Base-by-base conservation (phyloP, 2,888 invertebrate genomes). In the Heteromurus nitidus region DNA sequence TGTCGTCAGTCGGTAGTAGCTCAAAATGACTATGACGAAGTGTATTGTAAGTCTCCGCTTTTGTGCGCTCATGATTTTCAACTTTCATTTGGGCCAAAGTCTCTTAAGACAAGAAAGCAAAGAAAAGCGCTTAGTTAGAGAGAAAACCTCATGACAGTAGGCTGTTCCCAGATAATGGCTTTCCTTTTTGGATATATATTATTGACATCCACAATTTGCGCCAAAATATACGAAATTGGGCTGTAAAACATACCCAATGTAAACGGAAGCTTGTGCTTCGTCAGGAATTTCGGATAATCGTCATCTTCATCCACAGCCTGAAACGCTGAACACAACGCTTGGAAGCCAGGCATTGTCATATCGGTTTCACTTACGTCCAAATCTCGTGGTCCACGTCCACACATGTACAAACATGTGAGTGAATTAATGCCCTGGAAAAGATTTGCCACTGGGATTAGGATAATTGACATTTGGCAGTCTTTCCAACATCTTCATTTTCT, bases 301-400 rank as follows among this genome's bases (percentile, higher is more conserved):
- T 85, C 75, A 65, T 86, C 85, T 11, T 83, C 79, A 64, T 87
- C 87, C n/a, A 86, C 67, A 1, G 85, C 85, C 77, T 85, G 74
- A 44, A 85, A 72, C 9, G 86, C 82, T n/a, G 85, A 64, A 22
- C 85, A 85, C 22, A 87, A 50, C 3, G 84, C 79, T 55, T 86
- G 86, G 58, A 85, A 86, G 18, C 83, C 85, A n/a, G 70, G 77
- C 47, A 80, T 70, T 26, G 64, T 75, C 82, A 87, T 62, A 67
- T 87, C 87, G 20, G 82, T 82, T 62, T 86, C 86, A 3, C 85
- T 81, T 11, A 84, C 50, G 44, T 84, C 84, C 18, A 87, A 60
- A 69, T 87, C 84, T 5, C 44, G 20, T 5, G 87, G 87, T 16
- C 83, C 80, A 20, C 80, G 75, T 31, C 87, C 87, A 58, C 82